These are phyloP conservation scores for Phataginus tricuspis DNA, from an alignment of 2,797 vertebrate genomes.

Conservation along the genomic window DNA sequence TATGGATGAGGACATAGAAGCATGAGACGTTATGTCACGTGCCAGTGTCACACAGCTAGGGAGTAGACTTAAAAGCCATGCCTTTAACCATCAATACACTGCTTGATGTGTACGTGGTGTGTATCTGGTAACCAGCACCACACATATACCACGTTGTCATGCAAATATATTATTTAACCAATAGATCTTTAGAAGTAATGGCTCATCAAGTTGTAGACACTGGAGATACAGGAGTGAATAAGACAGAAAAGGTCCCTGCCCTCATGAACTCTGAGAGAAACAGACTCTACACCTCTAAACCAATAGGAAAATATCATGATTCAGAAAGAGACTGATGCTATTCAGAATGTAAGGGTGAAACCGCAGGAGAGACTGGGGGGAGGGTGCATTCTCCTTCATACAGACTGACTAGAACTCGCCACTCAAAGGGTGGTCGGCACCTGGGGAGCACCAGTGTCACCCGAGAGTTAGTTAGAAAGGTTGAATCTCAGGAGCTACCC, in stretches of 20 bases:
- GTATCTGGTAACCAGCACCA: background rate
- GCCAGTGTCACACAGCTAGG: background rate
- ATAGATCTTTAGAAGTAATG: background rate
- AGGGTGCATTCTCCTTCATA: fast-evolving
- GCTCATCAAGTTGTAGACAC: background rate
- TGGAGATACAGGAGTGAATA: background rate
- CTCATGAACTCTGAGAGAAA: background rate
- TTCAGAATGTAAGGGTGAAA: background rate
- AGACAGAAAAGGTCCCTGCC: background rate
- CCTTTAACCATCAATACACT: background rate
- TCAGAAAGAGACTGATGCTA: background rate
- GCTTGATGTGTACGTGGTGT: background rate
- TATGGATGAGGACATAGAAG: background rate
- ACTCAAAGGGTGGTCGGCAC: background rate
- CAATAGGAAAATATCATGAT: background rate
- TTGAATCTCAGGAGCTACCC: background rate
- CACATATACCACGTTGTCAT: background rate
- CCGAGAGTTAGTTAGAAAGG: background rate
- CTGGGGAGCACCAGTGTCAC: too few species aligned
- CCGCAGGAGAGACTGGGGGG: fast-evolving
- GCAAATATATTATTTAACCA: background rate
- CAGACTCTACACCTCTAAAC: background rate
- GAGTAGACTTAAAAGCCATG: background rate
- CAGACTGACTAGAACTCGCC: background rate
- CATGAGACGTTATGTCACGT: background rate